Base-by-base conservation (phyloP, 2,888 invertebrate genomes). In the Drosophila affinis region DNA sequence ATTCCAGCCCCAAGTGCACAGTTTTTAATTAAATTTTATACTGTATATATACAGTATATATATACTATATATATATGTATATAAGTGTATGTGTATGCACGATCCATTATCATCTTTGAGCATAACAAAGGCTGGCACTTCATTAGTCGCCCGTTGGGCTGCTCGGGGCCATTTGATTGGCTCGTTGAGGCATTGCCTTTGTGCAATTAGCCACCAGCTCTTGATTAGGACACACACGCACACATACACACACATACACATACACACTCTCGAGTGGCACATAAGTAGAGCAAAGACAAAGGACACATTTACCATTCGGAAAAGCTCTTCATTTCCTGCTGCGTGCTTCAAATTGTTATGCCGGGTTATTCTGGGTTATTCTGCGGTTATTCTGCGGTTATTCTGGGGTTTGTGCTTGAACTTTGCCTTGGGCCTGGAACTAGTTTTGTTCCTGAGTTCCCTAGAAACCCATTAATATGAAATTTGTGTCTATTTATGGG, bases 21-120 rank as follows among this genome's bases (percentile, higher is more conserved):
- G 24, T 85, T 81, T 81, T 83, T 83, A 83, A 83, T 83, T 83
- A 83, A 85, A 83, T 85, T 81, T 78, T 54, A 53, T 29, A 72
- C 47, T 24, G 14, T 24, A 18, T 47, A 34, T 24, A 17, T 55
- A 24, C 5, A 5, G 24, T 24, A 24, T 5, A 24, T 24, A 18
- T 18, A 2, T 18, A 18, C 18, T 18, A 18, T 18, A 18, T 18
- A 18, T 18, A n/a, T n/a, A n/a, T n/a, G 3, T 24, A 34, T 32
- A 10, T 10, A 32, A 10, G 3, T 10, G 32, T 32, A 3, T 10
- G 3, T 0, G 9, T 29, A 29, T 62, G 69, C 62, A 61, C 75
- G 80, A 83, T 69, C 67, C 81, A 87, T 87, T 87, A 81, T 79
- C 80, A 67, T 76, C 77, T 54, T 65, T 47, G 54, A 45, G 61